Evolutionary conservation across 2,888 invertebrate genomes (phyloP), one percentile per base, ranked within the genome.

Genomic region (Ochropleura leucogaster): DNA sequence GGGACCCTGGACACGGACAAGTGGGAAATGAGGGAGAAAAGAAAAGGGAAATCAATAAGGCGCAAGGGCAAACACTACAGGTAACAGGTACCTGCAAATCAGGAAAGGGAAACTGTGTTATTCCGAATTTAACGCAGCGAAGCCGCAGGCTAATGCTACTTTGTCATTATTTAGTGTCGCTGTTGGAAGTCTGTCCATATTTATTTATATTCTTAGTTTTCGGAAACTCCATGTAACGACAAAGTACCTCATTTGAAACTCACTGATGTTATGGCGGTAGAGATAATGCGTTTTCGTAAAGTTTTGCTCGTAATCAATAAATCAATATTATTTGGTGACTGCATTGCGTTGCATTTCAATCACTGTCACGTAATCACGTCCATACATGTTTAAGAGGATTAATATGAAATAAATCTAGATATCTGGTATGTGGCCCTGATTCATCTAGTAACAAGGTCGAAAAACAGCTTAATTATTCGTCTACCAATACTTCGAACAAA

Each of bases 381-480:
- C 62, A 18, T 60, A 44, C 57, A 46, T 66, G 57, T 55, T 18
- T 71, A 42, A 69, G 53, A 67, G 67, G 60, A 67, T 83, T 83
- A 79, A 51, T 64, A 67, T 66, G n/a, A 30, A 12, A 79, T 66
- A 69, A 67, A 67, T 79, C 79, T 83, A 73, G 70, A 5, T 72
- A 53, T 73, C 66, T 69, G 74, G 53, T 64, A 67, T 75, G 74
- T 64, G 71, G 49, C 64, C 73, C 65, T 75, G 74, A 69, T 74
- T 60, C 47, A 51, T 67, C 53, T 68, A 20, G 18, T 51, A 51
- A 69, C 83, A 82, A 84, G 83, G 85, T 85, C 74, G 68, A 78
- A 77, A 82, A 80, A 80, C 75, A 84, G 71, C 80, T 74, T 75
- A 75, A 77, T 82, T 74, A 82, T 82, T 65, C 49, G 42, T 66